Evolutionary conservation across 2,797 vertebrate species (phyloP), one percentile per base, ranked within the genome.

Genomic region (Acanthurus leucopareius): DNA sequence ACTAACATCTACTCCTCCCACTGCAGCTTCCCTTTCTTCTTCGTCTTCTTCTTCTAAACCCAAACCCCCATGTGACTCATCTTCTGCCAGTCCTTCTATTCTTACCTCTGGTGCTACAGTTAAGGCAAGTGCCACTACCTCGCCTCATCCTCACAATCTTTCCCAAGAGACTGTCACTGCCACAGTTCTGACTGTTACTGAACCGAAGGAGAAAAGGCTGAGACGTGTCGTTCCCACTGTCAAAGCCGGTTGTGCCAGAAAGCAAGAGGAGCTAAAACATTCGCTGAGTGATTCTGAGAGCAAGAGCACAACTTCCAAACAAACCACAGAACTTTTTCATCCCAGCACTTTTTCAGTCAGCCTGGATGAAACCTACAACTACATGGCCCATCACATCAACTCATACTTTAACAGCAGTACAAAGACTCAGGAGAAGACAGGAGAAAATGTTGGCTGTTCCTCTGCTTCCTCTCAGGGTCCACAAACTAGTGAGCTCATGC

Each of bases 311-410:
- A 63, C 69, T 67, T 14, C 85, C 58, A 95, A 94, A 90, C 89
- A 75, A 58, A 64, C 85, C 16, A 35, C 89, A 8, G 92, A 93
- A 40, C 96, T 98, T 80, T 98, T 97, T 92, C 97, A 98, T 73
- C 84, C 96, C 22, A 96, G 95, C 86, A 91, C 83, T 72, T 89
- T 98, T 89, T 93, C 95, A 20, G 96, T 95, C 73, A 97, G 90
- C 89, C 95, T 98, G 91, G 97, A 96, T 89, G 97, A 98, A 73
- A 98, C 98, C 0, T 98, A 97, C 85, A 96, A 93, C 86, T 97
- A 96, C 16, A 74, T 99, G 79, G 94, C 98, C 60, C 94, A 95
- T 92, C 98, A 99, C 80, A 96, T 99, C 83, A 98, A 98, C 87
- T 93, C 93, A 28, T 99, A 99, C 82, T 99, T 99, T 86, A 91